Evolutionary conservation across 2,113 vertebrate genomes (phyloP), one percentile per base, ranked within the genome.

Genomic region (Collichthys lucidus): DNA sequence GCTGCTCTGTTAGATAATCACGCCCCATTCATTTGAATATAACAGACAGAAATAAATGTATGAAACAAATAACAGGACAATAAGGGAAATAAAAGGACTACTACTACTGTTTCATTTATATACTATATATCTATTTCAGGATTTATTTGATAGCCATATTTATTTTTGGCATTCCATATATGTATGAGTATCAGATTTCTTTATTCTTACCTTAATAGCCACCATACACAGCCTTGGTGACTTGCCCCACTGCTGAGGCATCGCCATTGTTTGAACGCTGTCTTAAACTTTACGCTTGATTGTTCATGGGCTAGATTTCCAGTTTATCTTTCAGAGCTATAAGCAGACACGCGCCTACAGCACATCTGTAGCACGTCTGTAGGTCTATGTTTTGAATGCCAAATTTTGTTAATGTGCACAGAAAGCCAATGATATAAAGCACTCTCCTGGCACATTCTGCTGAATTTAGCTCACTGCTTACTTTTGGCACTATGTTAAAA

Each of bases 261-360:
- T 77, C 63, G 40, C 40, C 44, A 65, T 26, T 19, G 16, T 44
- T n/a, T 20, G 24, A n/a, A 76, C 65, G 14, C 65, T 67, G 26
- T 66, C 8, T 16, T 57, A 46, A 70, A 56, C 19, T 53, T 1
- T 20, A 20, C 22, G 20, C 17, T 56, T 61, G 20, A 74, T 86
- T 84, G 82, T 83, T 76, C 53, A 49, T 50, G 11, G 66, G 61
- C 64, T 69, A 49, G 17, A 50, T 64, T 81, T 67, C 71, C 40
- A 42, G 53, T 86, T 84, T 66, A 91, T 86, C 80, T 70, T 46
- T 79, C 47, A 5, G 61, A 53, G 56, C 47, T 69, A 17, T 52
- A 80, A 87, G 84, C 65, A 86, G 66, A 83, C 50, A 74, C 73
- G 59, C 44, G 72, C 81, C 56, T 26, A 8, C 56, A 66, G 63